These are phyloP conservation scores for Parotia lawesii DNA, from an alignment of 2,113 vertebrate genomes.

Conservation along the genomic window DNA sequence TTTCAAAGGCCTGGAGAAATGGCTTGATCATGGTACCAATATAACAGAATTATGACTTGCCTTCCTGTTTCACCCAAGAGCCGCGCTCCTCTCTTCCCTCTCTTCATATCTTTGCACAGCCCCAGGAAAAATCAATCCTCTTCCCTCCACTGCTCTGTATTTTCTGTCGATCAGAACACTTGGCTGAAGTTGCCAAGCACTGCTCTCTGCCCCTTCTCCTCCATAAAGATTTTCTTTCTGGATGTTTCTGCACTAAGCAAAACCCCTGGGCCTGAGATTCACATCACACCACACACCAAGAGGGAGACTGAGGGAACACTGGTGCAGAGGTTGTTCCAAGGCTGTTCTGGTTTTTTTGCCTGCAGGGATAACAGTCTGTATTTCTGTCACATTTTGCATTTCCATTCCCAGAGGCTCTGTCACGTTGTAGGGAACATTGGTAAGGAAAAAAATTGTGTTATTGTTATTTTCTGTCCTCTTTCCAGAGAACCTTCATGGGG, in stretches of 20 bases:
- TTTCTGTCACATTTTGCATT: conserved; percentile 11
- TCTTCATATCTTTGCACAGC: neutral
- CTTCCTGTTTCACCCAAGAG: neutral
- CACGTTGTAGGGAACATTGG: neutral
- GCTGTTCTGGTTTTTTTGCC: neutral
- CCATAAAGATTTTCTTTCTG: neutral
- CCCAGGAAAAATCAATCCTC: neutral
- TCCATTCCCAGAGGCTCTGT: neutral
- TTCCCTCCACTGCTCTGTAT: neutral
- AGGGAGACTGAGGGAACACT: neutral
- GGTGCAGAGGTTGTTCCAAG: neutral
- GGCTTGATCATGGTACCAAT: neutral
- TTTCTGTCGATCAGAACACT: neutral
- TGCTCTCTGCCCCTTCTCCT: neutral
- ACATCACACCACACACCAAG: neutral
- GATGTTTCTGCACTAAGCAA: neutral
- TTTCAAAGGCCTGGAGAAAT: neutral
- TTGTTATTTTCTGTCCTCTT: neutral
- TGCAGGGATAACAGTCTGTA: neutral
- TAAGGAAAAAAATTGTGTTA: neutral
- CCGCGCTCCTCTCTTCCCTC: neutral
- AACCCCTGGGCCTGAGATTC: neutral
- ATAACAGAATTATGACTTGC: neutral
- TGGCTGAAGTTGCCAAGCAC: neutral
- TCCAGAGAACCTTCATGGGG: neutral